Base-by-base conservation (phyloP, 1,140 invertebrate genomes). In the Oedothorax gibbosus region DNA sequence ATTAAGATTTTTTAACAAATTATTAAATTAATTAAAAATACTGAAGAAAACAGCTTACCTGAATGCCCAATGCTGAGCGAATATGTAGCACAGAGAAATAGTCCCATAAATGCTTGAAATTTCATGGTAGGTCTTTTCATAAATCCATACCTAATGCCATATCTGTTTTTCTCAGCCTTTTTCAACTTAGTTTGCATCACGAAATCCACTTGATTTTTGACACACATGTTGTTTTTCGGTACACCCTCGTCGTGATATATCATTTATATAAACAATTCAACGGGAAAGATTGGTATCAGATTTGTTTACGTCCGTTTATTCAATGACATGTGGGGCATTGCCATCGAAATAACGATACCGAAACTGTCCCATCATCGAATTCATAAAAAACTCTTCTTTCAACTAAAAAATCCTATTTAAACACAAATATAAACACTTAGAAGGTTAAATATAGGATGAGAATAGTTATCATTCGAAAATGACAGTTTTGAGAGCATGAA, bases 31-130 rank as follows among this genome's bases (percentile, higher is more conserved):
- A 60, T 60, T 60, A 60, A 60, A 60, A 6, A 6, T 60, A 60
- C 3, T 6, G 12, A 60, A 14, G 3, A 60, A n/a, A 15, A 57
- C 9, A 20, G 35, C 80, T 12, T 72, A 82, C 80, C 80, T 82
- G 80, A 68, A 64, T 82, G 18, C 11, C 69, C 80, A 54, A 72
- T 49, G 15, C 56, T 73, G 35, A 82, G 56, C 18, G 65, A 64
- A 14, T 73, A 60, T 18, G 73, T 49, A 20, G 57, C 80, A n/a
- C 57, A 82, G n/a, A 82, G 14, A 50, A 73, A 54, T 64, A 82
- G 68, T 64, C 68, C 68, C 49, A 82, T 15, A 49, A 82, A 8
- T 35, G 69, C 69, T 35, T 82, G 80, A 53, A 64, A 64, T 73
- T 60, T 73, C 18, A 62, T 4, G 10, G 49, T 54, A 49, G 68